These are phyloP conservation scores for Agapostemon virescens DNA, from an alignment of 2,888 invertebrate species.

Conservation along the genomic window DNA sequence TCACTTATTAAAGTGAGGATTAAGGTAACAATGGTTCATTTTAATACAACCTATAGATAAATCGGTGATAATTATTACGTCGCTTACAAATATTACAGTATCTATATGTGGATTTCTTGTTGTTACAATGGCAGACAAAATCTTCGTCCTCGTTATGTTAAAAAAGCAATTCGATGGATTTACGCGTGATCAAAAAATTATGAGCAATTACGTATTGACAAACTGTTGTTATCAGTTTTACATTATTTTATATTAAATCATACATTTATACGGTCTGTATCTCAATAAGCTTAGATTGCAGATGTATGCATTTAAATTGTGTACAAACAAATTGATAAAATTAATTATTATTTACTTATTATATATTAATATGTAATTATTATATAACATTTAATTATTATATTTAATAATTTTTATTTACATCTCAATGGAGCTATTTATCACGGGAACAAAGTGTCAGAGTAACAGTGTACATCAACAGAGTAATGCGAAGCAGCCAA, in stretches of 20 bases:
- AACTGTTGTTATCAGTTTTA: background rate
- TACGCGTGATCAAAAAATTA: background rate
- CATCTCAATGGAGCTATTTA: background rate
- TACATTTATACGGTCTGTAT: background rate
- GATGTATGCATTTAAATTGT: background rate
- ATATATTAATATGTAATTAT: too few relatives aligned
- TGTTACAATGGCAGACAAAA: slow-evolving; percentile 11
- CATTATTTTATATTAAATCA: background rate
- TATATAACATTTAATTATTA: too few relatives aligned
- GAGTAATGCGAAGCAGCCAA: background rate
- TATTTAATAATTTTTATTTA: too few relatives aligned
- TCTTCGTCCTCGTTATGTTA: background rate
- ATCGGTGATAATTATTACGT: slow-evolving; percentile 6
- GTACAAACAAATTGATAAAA: background rate
- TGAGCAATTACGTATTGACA: background rate
- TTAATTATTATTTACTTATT: too few relatives aligned
- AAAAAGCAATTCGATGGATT: background rate
- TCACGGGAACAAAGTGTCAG: background rate
- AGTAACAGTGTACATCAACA: too few relatives aligned
- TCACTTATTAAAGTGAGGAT: background rate
- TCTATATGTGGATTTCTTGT: slow-evolving; percentile 1
- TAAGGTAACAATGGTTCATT: slow-evolving; percentile 1
- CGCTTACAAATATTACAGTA: slow-evolving; percentile 9
- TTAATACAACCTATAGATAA: slow-evolving; percentile 10
- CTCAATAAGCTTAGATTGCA: background rate